Conservation (phyloP, 2,888 invertebrate species). For the Drosophila pseudotakahashii region DNA sequence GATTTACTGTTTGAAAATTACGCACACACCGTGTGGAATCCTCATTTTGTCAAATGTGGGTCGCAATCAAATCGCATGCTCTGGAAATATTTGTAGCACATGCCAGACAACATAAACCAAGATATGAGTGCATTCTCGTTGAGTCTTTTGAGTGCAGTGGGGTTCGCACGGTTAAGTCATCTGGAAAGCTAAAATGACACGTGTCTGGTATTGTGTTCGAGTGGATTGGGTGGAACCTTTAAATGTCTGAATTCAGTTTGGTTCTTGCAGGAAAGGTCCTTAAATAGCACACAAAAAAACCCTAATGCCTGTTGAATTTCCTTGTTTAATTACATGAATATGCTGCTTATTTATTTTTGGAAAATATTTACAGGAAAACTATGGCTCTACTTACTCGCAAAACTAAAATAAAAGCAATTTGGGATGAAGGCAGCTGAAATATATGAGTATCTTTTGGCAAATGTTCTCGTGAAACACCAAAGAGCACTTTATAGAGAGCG, state of each 20-base stretch:
- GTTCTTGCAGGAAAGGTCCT: neutral
- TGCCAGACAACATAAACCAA: neutral
- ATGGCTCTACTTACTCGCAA: neutral
- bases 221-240: neutral
- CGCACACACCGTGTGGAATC: neutral
- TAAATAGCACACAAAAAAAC: neutral
- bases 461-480: slow-evolving; percentile 35
- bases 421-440: neutral
- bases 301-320: too few relatives aligned
- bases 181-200: slow-evolving; percentile 15
- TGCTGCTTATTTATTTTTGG: neutral
- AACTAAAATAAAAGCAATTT: slow-evolving; percentile 35
- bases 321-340: neutral
- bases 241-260: neutral
- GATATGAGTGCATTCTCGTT: slow-evolving; percentile 8
- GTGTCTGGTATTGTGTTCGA: neutral
- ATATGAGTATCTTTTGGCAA: slow-evolving; percentile 14
- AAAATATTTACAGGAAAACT: neutral
- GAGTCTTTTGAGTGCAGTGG: neutral
- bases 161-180: slow-evolving; percentile 7
- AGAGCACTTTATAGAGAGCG: slow-evolving; percentile 44
- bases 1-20: slow-evolving; percentile 2
- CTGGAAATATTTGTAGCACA: neutral
- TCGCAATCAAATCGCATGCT: neutral
- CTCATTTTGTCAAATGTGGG: neutral